Conservation (phyloP, 2,797 vertebrate genomes). For the Cichlasoma orientale region DNA sequence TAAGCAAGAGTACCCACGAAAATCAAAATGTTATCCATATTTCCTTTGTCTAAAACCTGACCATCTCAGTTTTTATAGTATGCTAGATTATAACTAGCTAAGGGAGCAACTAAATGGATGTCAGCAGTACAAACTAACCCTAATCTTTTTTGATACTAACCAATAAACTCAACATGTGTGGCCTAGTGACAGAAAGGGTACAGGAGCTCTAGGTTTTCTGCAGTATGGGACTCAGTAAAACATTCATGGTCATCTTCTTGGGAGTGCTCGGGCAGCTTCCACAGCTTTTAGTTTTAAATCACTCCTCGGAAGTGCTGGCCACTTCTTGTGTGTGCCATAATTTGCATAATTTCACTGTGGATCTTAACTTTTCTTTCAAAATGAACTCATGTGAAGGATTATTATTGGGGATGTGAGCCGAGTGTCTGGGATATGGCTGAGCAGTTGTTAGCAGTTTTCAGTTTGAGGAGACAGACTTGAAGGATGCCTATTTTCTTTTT, state of each 20-base stretch:
- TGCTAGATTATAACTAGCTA: background rate
- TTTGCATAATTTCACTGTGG: background rate
- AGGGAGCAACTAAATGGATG: background rate
- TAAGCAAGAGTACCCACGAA: background rate
- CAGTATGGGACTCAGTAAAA: background rate
- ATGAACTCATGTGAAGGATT: background rate
- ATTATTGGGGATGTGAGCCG: background rate
- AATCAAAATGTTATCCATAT: background rate
- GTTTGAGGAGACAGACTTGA: background rate
- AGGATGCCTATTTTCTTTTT: background rate
- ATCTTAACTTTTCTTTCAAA: background rate
- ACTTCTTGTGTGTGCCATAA: background rate
- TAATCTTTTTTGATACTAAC: background rate
- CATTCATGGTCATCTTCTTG: background rate
- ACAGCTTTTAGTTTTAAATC: background rate
- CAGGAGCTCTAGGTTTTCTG: background rate
- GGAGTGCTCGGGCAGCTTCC: background rate
- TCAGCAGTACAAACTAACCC: constrained; percentile 4
- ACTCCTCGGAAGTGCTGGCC: background rate
- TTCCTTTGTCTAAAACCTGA: background rate
- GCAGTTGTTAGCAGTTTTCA: background rate
- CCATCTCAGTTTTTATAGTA: background rate
- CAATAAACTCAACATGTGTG: background rate
- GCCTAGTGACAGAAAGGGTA: constrained; percentile 1
- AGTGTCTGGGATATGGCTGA: background rate